A percentile compares a stretch with the other conserved stretches of the same genome.
These are phyloP conservation scores for Gnathonemus longibarbis DNA, from an alignment of 2,113 vertebrate genomes.

Conservation along the genomic window DNA sequence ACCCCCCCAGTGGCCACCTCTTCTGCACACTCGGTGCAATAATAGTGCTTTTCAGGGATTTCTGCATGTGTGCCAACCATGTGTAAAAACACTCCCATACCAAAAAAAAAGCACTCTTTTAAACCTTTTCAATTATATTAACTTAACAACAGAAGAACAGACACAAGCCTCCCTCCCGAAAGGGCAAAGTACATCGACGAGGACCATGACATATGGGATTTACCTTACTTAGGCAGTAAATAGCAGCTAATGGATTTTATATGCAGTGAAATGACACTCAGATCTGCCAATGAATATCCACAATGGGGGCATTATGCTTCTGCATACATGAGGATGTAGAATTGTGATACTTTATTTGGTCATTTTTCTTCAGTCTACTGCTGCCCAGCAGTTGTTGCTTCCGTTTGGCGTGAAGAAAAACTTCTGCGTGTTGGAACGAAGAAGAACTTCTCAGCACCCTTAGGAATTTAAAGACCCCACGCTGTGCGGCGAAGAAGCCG, in stretches of 20 bases:
- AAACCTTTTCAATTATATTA: background rate
- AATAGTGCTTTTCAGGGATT: background rate
- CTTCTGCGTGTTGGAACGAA: background rate
- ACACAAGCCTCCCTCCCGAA: background rate
- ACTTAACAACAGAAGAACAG: background rate
- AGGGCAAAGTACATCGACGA: conserved; percentile 23
- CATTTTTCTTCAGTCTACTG: background rate
- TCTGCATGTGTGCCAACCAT: background rate
- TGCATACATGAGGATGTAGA: background rate
- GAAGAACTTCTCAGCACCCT: background rate
- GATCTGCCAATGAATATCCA: background rate
- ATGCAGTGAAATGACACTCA: background rate
- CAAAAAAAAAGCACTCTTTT: background rate
- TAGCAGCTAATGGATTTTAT: background rate
- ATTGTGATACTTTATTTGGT: background rate
- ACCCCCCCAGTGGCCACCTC: conserved; percentile 1
- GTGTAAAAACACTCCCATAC: background rate
- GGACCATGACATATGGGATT: background rate
- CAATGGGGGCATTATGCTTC: background rate
- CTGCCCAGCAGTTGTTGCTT: background rate
- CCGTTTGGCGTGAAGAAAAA: background rate
- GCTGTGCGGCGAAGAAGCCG: background rate
- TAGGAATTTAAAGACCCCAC: background rate
- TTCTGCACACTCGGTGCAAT: background rate
- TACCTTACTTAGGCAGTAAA: background rate